Evolutionary conservation across 2,888 invertebrate species (phyloP).

Genomic region (Operophtera brumata): DNA sequence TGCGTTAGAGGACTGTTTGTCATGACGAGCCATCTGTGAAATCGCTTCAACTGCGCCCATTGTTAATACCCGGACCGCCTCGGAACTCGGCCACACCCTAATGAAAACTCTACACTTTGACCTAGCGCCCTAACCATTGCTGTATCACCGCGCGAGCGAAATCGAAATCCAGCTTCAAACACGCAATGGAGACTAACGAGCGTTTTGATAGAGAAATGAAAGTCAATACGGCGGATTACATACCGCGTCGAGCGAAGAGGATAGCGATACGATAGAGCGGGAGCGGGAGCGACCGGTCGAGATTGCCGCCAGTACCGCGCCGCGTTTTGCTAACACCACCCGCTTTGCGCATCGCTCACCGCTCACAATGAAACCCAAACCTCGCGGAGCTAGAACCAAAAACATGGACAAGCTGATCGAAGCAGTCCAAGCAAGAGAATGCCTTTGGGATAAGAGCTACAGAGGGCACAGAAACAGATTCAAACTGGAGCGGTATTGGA

Average conservation of each 20-base stretch:
- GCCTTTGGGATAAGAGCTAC: slow-evolving; percentile 73
- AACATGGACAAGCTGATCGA: slow-evolving; percentile 74
- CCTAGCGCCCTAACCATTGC: slow-evolving; percentile 27
- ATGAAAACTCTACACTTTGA: slow-evolving; percentile 15
- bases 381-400: slow-evolving; percentile 62
- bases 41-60: slow-evolving; percentile 48
- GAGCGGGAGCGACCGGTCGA: slow-evolving; percentile 50
- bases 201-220: background rate
- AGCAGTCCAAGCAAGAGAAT: slow-evolving; percentile 74
- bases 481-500: slow-evolving; percentile 75
- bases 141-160: background rate
- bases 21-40: slow-evolving; percentile 24
- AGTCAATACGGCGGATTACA: slow-evolving; percentile 43
- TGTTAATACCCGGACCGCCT: slow-evolving; percentile 42
- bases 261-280: slow-evolving; percentile 49
- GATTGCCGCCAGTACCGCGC: slow-evolving; percentile 50
- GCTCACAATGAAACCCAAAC: slow-evolving; percentile 60
- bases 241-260: slow-evolving; percentile 62
- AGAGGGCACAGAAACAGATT: slow-evolving; percentile 72
- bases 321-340: slow-evolving; percentile 51
- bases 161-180: background rate
- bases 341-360: slow-evolving; percentile 59
- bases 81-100: slow-evolving; percentile 36
- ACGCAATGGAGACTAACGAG: slow-evolving; percentile 17
- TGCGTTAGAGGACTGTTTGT: slow-evolving; percentile 17